phyloP scores from a whole-genome alignment of 2,797 vertebrate genomes.

The Microctenopoma stevenorrisi region DNA sequence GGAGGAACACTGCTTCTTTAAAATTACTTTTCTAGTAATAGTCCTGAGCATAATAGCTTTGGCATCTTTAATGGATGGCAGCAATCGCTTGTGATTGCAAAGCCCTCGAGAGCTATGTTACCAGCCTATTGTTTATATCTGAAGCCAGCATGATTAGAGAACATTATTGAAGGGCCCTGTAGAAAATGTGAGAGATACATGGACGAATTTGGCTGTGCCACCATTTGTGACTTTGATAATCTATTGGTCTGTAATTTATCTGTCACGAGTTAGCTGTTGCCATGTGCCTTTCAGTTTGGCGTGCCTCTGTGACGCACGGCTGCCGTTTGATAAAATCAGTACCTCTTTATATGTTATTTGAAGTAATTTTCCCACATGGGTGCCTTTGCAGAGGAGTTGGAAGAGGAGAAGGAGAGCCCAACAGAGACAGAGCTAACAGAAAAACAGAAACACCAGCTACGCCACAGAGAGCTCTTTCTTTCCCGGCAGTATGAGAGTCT shows the following conservation, averaged over 20 bases:
- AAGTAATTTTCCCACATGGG: slow-evolving; percentile 9
- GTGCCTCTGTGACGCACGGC: not conserved
- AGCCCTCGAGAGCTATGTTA: slow-evolving; percentile 8
- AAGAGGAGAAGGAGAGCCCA: slow-evolving; percentile 93
- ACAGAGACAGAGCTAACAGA: slow-evolving; percentile 91
- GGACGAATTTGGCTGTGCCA: slow-evolving; percentile 3
- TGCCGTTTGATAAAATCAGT: not conserved
- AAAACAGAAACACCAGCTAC: slow-evolving; percentile 97
- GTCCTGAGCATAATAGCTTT: slow-evolving; percentile 11
- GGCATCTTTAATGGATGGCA: slow-evolving; percentile 17
- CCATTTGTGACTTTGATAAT: slow-evolving; percentile 17
- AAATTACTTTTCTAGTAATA: slow-evolving; percentile 31
- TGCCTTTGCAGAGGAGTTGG: slow-evolving; percentile 90
- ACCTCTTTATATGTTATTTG: not conserved
- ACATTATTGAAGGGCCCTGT: not conserved
- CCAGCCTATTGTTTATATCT: not conserved
- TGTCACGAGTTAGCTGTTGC: not conserved
- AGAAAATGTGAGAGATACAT: slow-evolving; percentile 12
- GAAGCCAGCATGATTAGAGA: not conserved
- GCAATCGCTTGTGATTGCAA: slow-evolving; percentile 12
- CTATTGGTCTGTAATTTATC: not conserved
- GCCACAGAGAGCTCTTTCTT: slow-evolving; percentile 96
- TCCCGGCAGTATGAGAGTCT: slow-evolving; percentile 96
- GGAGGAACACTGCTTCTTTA: slow-evolving; percentile 8
- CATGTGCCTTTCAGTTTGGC: not conserved